Base-by-base conservation (phyloP, 2,113 vertebrate species). In the Theropithecus gelada region DNA sequence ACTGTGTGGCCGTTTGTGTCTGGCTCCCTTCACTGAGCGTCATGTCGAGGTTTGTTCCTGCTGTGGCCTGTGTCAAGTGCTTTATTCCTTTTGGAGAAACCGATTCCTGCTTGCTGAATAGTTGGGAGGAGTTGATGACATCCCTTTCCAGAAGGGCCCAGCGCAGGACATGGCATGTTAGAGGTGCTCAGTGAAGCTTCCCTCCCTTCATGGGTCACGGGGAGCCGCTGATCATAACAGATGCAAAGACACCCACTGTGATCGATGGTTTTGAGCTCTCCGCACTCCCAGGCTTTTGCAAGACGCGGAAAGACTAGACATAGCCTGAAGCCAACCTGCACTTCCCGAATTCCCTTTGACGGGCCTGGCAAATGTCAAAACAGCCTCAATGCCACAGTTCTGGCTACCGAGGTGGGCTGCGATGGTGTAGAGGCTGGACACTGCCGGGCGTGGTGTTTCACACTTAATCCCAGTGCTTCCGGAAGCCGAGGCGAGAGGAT, bases 231-330 rank as follows among this genome's bases (percentile, higher is more conserved):
- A 50, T 6, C 4, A 20, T 3, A 16, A 40, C 3, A 12, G 48
- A 32, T 3, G 0, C 4, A 13, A 0, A 12, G 93, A 80, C 6
- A 8, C 7, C 7, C 1, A 0, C 3, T n/a, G 35, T 38, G 20
- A 3, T 8, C 22, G 0, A 14, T 4, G 35, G 2, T 57, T 22
- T 57, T 8, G 1, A 18, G 30, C 45, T 0, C 61, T 40, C 52
- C 7, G 2, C 16, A 27, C 10, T 10, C 20, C 27, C 25, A 11
- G n/a, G 43, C 18, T 1, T 27, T 14, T 50, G n/a, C 43, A 9
- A 40, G 84, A 8, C 5, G 40, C 27, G 25, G 61, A 22, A 6
- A 55, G 17, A 8, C 13, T 1, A 9, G 38, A 68, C 10, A 12
- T 8, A 38, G 72, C n/a, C 11, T n/a, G 57, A 11, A 5, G n/a